Conservation (phyloP, 2,888 invertebrate species). For the Drosophila infuscata region DNA sequence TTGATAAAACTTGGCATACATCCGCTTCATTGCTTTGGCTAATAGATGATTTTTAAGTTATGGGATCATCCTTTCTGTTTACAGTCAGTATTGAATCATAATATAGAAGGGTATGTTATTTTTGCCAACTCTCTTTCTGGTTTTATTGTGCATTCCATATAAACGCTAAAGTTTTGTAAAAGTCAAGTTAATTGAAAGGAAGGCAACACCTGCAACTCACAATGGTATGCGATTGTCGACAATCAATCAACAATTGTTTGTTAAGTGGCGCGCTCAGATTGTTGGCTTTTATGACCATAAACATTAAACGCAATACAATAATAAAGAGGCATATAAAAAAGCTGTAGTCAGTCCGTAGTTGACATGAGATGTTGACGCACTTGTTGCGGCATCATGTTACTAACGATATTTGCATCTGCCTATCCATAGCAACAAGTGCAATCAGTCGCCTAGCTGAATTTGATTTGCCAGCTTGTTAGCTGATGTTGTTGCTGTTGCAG, state of each 20-base stretch:
- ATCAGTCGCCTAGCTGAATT: conserved; percentile 74
- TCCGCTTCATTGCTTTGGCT: neutral
- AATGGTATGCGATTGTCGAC: conserved; percentile 70
- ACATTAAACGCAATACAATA: conserved; percentile 27
- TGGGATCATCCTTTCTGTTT: neutral
- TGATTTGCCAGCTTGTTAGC: conserved; percentile 67
- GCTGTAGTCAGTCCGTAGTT: conserved; percentile 33
- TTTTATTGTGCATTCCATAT: neutral
- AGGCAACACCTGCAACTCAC: conserved; percentile 33
- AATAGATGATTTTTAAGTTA: neutral
- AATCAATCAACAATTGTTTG: conserved; percentile 79
- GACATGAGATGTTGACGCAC: conserved; percentile 49
- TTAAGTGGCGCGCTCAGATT: conserved; percentile 55
- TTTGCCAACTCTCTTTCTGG: neutral
- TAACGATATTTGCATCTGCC: conserved; percentile 67
- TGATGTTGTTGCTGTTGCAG: conserved; percentile 33
- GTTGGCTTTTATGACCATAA: conserved; percentile 61
- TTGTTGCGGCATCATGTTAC: conserved; percentile 56
- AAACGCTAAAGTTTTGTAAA: neutral
- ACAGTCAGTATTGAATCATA: neutral
- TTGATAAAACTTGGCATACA: neutral
- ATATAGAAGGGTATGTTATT: neutral
- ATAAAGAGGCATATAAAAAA: conserved; percentile 10
- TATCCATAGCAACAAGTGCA: conserved; percentile 72
- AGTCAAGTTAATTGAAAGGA: conserved; percentile 31